phyloP scores from a whole-genome alignment of 2,113 vertebrate species.

The Pogonocichla stellata region DNA sequence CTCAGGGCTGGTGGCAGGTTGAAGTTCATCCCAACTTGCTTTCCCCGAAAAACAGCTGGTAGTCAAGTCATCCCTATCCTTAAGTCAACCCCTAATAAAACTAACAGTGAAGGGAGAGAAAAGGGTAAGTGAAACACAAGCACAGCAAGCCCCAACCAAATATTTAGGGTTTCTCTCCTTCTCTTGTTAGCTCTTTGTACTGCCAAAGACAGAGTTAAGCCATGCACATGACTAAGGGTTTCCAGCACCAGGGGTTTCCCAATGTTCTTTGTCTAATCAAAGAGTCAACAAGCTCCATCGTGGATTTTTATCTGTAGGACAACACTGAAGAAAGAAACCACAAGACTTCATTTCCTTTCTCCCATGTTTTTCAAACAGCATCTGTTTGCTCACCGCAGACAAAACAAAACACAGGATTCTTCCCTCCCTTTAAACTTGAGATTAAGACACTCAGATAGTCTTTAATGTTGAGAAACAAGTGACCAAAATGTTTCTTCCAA shows the following conservation, averaged over 20 bases:
- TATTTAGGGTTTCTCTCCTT: neutral
- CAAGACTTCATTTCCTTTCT: constrained; percentile 30
- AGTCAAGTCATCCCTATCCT: neutral
- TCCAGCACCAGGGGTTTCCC: neutral
- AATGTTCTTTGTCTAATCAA: neutral
- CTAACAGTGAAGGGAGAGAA: neutral
- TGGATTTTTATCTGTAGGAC: neutral
- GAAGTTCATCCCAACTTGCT: neutral
- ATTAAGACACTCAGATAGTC: neutral
- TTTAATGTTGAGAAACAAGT: neutral
- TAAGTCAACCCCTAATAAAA: neutral
- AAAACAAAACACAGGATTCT: constrained; percentile 21
- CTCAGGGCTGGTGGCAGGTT: neutral
- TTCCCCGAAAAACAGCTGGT: rapidly evolving
- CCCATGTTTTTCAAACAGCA: constrained; percentile 1
- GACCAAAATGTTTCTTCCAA: neutral
- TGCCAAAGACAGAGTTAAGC: neutral
- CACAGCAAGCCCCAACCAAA: neutral
- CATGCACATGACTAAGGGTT: neutral
- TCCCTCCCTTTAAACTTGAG: neutral
- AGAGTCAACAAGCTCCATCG: neutral
- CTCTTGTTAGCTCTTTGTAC: neutral
- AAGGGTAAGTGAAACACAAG: neutral
- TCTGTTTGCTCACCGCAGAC: neutral
- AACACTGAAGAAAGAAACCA: neutral